Conservation (phyloP, 2,797 vertebrate species). For the Meda fulgida region DNA sequence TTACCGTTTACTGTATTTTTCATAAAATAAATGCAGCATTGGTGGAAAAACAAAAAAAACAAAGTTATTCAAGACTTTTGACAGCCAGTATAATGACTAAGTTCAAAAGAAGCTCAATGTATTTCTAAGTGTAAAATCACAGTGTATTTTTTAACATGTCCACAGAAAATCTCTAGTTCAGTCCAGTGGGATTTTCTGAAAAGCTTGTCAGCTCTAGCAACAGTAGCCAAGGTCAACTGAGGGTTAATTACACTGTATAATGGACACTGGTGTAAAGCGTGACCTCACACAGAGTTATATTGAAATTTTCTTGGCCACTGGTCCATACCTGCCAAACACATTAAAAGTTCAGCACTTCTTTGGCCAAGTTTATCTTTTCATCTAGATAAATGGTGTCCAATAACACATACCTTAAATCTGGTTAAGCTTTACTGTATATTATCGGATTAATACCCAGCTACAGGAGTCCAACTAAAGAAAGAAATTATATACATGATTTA, state of each 20-base stretch:
- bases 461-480: not conserved
- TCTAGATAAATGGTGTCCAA: not conserved
- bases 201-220: conserved; percentile 26
- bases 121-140: not conserved
- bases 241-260: conserved; percentile 22
- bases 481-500: conserved; percentile 6
- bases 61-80: no score
- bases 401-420: not conserved
- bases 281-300: not conserved
- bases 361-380: not conserved
- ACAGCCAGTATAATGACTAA: not conserved
- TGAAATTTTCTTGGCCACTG: not conserved
- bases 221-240: conserved; percentile 30
- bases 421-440: not conserved
- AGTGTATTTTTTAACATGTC: not conserved
- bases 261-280: conserved; percentile 8
- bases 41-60: not conserved
- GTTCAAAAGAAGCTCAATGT: not conserved
- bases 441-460: not conserved
- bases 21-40: not conserved
- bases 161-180: not conserved
- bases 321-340: conserved; percentile 8
- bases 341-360: not conserved
- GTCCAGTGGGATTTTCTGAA: not conserved
- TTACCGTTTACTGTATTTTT: not conserved